Base-by-base conservation (phyloP, 2,113 vertebrate species). In the Nyctibius bracteatus region DNA sequence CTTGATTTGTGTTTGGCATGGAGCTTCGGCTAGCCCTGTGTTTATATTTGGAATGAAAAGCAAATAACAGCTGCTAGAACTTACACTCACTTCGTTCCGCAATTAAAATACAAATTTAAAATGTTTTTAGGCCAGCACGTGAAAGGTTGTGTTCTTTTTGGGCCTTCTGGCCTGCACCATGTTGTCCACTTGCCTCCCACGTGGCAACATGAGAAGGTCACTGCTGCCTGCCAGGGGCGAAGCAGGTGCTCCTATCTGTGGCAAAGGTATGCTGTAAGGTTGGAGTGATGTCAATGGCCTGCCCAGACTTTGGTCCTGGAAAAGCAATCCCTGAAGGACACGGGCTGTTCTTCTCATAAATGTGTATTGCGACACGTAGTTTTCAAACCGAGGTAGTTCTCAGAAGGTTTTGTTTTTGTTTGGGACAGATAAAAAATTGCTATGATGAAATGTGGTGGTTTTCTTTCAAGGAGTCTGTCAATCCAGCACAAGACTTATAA, bases 191-290 rank as follows among this genome's bases (percentile, higher is more conserved):
- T n/a, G 41, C 94, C 94, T 95, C 96, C 96, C 91, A 97, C 88
- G 0, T 51, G 49, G 95, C 91, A 96, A 92, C 20, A 13, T 13
- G 92, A 97, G 95, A 96, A 95, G 95, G 95, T 96, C 95, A 51
- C 54, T 81, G 63, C 82, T 77, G 90, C 90, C 58, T 70, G 62
- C 58, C n/a, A 5, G 81, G 71, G 46, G 88, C 88, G 79, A 23
- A 96, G 90, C 96, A 92, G 74, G 81, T 92, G 95, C 57, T 77
- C 0, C 0, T 46, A 5, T 13, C 74, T 47, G 30, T 62, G 86
- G 37, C 67, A 65, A 41, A 94, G 83, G 55, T 83, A 67, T 78
- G 90, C 54, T 30, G 33, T 41, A 17, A 17, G 23, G 1, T 2
- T 88, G 65, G 17, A 54, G 71, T 6, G 49, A 21, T 78, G 66